Evolutionary conservation across 92 coral and sea anemone genomes (phyloP).

Genomic region (Palythoa grandiflora): DNA sequence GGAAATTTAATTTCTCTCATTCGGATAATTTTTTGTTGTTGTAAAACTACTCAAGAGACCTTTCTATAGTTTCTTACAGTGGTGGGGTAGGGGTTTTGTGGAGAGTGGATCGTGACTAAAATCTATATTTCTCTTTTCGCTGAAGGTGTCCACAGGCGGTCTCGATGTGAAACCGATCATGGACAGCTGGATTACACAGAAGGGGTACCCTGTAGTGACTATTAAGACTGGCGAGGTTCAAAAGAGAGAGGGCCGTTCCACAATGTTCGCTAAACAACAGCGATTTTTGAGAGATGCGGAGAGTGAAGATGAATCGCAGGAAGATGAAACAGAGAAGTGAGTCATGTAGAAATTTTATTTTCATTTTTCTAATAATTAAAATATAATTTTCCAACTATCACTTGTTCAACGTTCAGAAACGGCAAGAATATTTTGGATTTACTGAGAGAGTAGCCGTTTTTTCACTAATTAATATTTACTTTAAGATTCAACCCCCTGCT

Average conservation of each 20-base stretch:
- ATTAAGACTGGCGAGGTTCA: constrained; percentile 54
- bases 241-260: constrained; percentile 55
- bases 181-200: constrained; percentile 98
- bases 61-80: too few species aligned
- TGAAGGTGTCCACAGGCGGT: constrained; percentile 71
- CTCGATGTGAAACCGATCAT: constrained; percentile 94
- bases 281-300: constrained; percentile 86
- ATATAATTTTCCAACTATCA: too few species aligned
- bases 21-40: too few species aligned
- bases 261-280: constrained; percentile 73
- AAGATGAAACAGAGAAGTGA: constrained; percentile 75
- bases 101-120: background rate
- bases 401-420: too few species aligned
- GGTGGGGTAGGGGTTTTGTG: background rate
- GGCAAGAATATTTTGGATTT: too few species aligned
- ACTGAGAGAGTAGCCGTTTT: too few species aligned
- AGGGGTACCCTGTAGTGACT: constrained; percentile 94
- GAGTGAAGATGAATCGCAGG: constrained; percentile 53
- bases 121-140: background rate
- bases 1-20: too few species aligned
- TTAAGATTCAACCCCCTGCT: too few species aligned
- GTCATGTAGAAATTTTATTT: background rate
- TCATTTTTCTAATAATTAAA: background rate
- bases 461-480: too few species aligned
- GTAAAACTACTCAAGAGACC: too few species aligned